Evolutionary conservation across 37 sponge, comb jelly and placozoan species (phyloP).

Genomic region (Crambe crambe): DNA sequence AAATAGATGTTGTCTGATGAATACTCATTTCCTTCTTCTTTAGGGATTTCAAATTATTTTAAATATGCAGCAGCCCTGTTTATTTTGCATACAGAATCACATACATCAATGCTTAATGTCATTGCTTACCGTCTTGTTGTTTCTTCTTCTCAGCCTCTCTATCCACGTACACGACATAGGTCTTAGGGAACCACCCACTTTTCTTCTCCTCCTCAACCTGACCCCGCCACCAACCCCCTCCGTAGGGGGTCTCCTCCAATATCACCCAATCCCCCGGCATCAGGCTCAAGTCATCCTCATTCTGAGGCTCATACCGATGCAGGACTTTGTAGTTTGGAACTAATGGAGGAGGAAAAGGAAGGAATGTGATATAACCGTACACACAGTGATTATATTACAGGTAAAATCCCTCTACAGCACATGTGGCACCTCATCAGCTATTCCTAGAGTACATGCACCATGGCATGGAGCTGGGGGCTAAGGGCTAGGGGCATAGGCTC

Average conservation of each 20-base stretch:
- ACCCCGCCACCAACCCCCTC: slow-evolving; percentile 60
- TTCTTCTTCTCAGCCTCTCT: slow-evolving; percentile 46
- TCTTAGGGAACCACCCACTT: slow-evolving; percentile 48
- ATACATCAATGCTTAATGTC: not conserved
- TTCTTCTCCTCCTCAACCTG: not conserved
- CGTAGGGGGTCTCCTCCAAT: slow-evolving; percentile 55
- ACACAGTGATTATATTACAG: not conserved
- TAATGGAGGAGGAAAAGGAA: slow-evolving; percentile 7
- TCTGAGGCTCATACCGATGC: slow-evolving; percentile 57
- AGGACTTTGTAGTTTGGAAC: slow-evolving; percentile 55
- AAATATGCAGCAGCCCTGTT: not conserved
- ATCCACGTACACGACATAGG: slow-evolving; percentile 38
- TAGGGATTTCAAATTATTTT: no score
- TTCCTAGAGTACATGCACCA: not conserved
- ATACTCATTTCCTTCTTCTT: no score
- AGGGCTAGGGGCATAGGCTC: not conserved
- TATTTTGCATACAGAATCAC: not conserved
- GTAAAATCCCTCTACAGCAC: no score
- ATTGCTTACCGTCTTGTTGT: slow-evolving; percentile 20
- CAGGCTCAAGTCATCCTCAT: slow-evolving; percentile 53
- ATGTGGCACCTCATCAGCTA: no score
- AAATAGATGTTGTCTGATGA: no score
- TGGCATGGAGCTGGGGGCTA: not conserved
- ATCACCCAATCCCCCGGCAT: slow-evolving; percentile 60
- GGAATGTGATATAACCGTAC: not conserved